phyloP scores from a whole-genome alignment of 2,113 vertebrate species.

The Gymnorhina tibicen region DNA sequence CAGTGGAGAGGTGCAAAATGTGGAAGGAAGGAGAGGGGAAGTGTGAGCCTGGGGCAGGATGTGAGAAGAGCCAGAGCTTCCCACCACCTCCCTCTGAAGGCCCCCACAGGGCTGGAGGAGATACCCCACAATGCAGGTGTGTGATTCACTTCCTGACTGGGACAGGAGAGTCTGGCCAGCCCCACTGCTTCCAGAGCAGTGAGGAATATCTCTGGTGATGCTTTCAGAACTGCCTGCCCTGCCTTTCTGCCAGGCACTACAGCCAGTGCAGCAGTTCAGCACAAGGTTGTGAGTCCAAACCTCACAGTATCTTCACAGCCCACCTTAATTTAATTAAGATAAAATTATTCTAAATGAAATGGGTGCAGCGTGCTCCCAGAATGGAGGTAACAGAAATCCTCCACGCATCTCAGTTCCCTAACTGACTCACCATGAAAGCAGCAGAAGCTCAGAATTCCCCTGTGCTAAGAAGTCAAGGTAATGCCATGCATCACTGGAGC shows the following conservation, averaged over 20 bases:
- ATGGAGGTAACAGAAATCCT: neutral
- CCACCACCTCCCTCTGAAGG: neutral
- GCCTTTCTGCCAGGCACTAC: neutral
- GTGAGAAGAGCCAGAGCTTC: neutral
- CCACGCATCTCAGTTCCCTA: neutral
- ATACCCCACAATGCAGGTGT: rapidly evolving
- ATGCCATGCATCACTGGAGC: neutral
- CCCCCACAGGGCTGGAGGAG: neutral
- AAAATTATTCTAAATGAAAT: neutral
- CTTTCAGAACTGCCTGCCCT: neutral
- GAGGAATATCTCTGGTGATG: neutral
- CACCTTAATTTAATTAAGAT: neutral
- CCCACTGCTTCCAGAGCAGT: neutral
- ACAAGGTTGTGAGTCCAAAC: neutral
- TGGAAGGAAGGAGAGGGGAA: neutral
- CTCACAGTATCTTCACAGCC: neutral
- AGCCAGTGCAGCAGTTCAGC: neutral
- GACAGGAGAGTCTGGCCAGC: neutral
- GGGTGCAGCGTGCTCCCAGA: neutral
- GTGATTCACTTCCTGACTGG: neutral
- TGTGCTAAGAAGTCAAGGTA: neutral
- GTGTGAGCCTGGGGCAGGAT: neutral
- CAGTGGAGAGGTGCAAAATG: neutral
- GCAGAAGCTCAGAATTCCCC: neutral
- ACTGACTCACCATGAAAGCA: neutral